Evolutionary conservation across 2,113 vertebrate genomes (phyloP), one percentile per base, ranked within the genome.

Genomic region (Camelus bactrianus): DNA sequence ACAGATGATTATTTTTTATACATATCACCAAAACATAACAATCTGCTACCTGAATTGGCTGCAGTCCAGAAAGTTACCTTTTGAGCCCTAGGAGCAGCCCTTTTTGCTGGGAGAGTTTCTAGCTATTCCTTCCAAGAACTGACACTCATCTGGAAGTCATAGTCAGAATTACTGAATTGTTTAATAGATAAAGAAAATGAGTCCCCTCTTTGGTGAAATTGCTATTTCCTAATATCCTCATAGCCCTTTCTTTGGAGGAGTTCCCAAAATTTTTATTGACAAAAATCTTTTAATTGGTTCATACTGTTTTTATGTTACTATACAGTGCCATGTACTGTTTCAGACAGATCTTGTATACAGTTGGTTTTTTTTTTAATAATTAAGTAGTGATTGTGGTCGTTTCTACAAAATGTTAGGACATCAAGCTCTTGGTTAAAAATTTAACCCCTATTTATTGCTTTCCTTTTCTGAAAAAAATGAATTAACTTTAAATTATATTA

Each of bases 301-400:
- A 58, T 93, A 65, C 56, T 92, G 22, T 73, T 30, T 92, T 93
- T 83, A 32, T 48, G 60, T 16, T 86, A 38, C 72, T 83, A 8
- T 88, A 50, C 54, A 46, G 14, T 88, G 20, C 48, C 52, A 5
- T 69, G 1, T 70, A 28, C 11, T 80, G 0, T 84, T 32, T n/a
- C 17, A 75, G 16, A 20, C 56, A 77, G 30, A 12, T 65, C 30
- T 20, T 48, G 0, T 46, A 56, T 93, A 52, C 54, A 72, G 24
- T 76, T 92, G 20, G 42, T n/a, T 95, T 89, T 42, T 42, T 42
- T 42, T 42, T 42, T 42, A 42, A 85, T 81, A 85, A 89, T 88
- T 17, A 72, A 50, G 75, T 67, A 28, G 42, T 96, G 73, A 62
- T 65, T 75, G 8, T 76, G 24, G 3, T 85, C 26, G 81, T 89